Conservation (phyloP, 1,140 invertebrate species). For the Anoplophora glabripennis region DNA sequence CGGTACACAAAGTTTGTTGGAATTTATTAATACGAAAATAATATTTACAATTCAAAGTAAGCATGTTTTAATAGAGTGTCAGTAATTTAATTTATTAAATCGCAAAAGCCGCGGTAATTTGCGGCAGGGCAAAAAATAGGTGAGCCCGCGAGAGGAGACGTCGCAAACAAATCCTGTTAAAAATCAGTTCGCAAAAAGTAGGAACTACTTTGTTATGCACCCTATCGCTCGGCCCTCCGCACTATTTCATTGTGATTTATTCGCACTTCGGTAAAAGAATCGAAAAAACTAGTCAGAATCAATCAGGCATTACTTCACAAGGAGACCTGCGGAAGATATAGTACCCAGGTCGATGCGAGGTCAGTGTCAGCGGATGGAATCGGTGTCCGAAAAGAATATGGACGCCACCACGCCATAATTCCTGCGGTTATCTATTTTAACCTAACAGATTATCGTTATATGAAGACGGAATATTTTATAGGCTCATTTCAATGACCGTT, state of each 20-base stretch:
- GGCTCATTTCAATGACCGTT: no score
- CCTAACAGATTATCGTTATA: no score
- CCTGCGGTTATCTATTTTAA: no score
- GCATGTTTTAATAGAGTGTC: conserved; percentile 39
- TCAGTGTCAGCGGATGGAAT: conserved; percentile 35
- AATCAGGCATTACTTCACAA: conserved; percentile 49
- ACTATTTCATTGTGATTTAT: conserved; percentile 52
- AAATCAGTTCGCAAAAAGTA: conserved; percentile 44
- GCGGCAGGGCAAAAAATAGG: conserved; percentile 6
- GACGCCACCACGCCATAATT: background rate
- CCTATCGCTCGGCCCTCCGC: conserved; percentile 34
- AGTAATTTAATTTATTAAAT: conserved; percentile 23
- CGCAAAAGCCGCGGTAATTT: conserved; percentile 6
- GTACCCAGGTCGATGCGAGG: conserved; percentile 40
- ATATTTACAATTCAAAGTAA: conserved; percentile 45
- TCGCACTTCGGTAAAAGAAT: conserved; percentile 49
- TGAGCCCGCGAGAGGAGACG: background rate
- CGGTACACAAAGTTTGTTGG: conserved; percentile 18
- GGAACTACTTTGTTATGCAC: conserved; percentile 49
- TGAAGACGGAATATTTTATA: no score
- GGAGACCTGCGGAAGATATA: conserved; percentile 47
- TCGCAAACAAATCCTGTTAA: conserved; percentile 32
- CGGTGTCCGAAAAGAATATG: conserved; percentile 5
- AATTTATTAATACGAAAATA: conserved; percentile 38
- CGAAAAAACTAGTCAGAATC: conserved; percentile 49